Base-by-base conservation (phyloP, 1,140 invertebrate genomes). In the Hydropsyche tenuis region DNA sequence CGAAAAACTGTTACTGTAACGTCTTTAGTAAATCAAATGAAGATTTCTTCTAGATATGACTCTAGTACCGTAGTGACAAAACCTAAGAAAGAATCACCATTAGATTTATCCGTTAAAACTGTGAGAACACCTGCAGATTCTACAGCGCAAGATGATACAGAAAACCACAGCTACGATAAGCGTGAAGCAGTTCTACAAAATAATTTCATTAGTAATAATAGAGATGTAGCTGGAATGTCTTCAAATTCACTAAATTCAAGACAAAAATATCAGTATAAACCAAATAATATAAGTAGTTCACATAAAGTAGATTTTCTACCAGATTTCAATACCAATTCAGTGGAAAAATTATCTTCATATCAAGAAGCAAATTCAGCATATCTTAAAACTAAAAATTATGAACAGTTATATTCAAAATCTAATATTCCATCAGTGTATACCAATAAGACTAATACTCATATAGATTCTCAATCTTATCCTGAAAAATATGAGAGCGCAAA, bases 21-120 rank as follows among this genome's bases (percentile, higher is more conserved):
- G 2, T 80, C 82, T 20, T 69, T 86, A 62, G 84, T 85, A 23
- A 82, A 85, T 79, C 80, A 86, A 82, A 83, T 86, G 82, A 85
- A 84, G 75, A 80, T 82, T 78, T 42, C 30, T 14, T 37, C 73
- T 6, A 42, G 72, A 2, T 70, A 74, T 2, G 74, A 75, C 20
- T 43, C 60, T 18, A 62, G 30, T 18, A 1, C 75, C 5, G 12
- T 70, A 18, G 62, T 23, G 3, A 42, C 63, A 12, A 77, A 73
- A 46, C 82, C 83, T 64, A 91, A 89, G 81, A 85, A 89, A 42
- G 91, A 94, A 79, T 94, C 92, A 0, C 93, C 93, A 0, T 80
- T 95, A 53, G 94, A 95, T 82, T 84, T 95, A 12, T 94, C 93
- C 0, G 92, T 95, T 42, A 94, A 94, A 80, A 94, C 93, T 0